A percentile compares a stretch with the other conserved stretches of the same genome.
phyloP scores from a whole-genome alignment of 2,113 vertebrate species.

The Melospiza melodia region DNA sequence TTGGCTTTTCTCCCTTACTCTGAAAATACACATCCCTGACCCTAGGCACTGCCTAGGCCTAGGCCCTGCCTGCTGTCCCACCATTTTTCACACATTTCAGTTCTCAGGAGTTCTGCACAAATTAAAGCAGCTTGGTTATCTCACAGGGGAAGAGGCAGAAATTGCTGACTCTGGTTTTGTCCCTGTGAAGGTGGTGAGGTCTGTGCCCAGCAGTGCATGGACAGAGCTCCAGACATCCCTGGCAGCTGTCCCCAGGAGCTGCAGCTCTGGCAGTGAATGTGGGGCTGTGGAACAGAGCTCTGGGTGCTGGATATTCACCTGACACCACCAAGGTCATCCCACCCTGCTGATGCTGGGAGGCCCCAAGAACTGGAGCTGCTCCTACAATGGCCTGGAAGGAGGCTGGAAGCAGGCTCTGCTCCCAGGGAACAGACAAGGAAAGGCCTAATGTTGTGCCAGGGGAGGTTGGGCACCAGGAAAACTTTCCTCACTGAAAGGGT shows the following conservation, averaged over 20 bases:
- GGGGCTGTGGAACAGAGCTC: not conserved
- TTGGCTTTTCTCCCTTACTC: not conserved
- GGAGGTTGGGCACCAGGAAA: not conserved
- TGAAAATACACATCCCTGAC: not conserved
- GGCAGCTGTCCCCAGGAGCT: not conserved
- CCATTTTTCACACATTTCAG: not conserved
- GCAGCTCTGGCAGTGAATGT: not conserved
- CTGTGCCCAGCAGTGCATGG: not conserved
- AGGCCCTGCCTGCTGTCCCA: not conserved
- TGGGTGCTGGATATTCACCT: not conserved
- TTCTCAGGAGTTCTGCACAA: not conserved
- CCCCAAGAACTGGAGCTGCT: not conserved
- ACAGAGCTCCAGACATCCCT: not conserved
- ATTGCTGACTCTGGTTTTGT: not conserved
- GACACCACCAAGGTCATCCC: not conserved
- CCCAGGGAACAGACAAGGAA: not conserved
- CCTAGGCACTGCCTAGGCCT: not conserved
- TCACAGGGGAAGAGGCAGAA: not conserved
- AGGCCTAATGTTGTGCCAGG: not conserved
- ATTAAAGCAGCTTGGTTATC: not conserved
- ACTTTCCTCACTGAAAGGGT: not conserved
- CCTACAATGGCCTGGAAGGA: not conserved
- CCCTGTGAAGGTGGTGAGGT: not conserved
- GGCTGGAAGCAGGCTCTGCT: not conserved
- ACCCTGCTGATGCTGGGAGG: accelerated